These are phyloP conservation scores for Dilophus febrilis DNA, from an alignment of 2,888 invertebrate species.

Conservation along the genomic window DNA sequence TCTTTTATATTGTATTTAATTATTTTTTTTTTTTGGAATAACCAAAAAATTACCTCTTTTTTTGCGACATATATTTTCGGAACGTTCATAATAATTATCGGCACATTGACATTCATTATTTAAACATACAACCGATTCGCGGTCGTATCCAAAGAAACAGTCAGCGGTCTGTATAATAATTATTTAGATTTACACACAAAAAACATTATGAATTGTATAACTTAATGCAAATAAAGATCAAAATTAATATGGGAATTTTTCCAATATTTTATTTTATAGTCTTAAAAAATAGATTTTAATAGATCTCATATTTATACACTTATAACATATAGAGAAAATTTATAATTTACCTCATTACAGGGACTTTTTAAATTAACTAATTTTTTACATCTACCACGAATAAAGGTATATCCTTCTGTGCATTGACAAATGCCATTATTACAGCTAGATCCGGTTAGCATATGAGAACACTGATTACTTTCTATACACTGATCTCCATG, in stretches of 20 bases:
- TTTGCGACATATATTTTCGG: conserved; percentile 29
- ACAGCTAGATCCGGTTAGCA: conserved; percentile 30
- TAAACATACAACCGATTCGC: conserved; percentile 23
- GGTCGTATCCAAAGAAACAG: conserved; percentile 28
- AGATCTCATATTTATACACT: no score
- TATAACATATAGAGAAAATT: no score
- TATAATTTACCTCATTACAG: conserved; percentile 20
- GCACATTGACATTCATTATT: conserved; percentile 25
- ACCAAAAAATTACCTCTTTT: conserved; percentile 25
- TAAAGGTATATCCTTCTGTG: conserved; percentile 25
- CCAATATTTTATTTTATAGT: background rate
- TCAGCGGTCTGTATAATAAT: conserved; percentile 18
- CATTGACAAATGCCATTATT: conserved; percentile 30
- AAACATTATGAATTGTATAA: no score
- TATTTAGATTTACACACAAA: no score
- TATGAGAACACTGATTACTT: conserved; percentile 29
- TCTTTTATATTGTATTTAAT: no score
- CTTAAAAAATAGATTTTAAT: no score
- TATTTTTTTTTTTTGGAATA: no score
- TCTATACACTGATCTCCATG: conserved; percentile 28
- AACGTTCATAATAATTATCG: conserved; percentile 28
- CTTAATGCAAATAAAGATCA: background rate
- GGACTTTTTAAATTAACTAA: conserved; percentile 22
- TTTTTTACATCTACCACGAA: conserved; percentile 26
- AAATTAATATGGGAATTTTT: background rate